Evolutionary conservation across 1,140 invertebrate genomes (phyloP), one percentile per base, ranked within the genome.

Genomic region (Brachionus asplanchnoidis): DNA sequence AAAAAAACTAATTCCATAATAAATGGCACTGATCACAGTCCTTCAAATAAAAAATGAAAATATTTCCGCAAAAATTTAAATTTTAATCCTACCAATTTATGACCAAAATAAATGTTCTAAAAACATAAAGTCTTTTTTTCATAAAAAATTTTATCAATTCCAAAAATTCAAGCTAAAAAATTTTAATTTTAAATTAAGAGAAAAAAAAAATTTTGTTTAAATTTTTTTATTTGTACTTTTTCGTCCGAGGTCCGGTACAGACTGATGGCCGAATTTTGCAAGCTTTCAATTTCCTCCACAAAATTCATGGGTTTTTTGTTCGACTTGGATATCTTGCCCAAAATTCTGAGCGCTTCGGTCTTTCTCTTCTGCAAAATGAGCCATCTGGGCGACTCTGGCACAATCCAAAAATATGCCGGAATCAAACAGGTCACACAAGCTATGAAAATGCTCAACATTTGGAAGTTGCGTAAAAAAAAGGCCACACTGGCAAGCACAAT

Each of bases 361-460:
- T 60, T 46, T 82, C 17, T 40, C 40, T 46, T 23, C 17, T 82
- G 32, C 12, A 44, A 44, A 17, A 82, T 82, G 17, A 82, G 42
- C 79, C 79, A 82, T 46, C 79, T 42, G n/a, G 79, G 79, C 17
- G 79, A 82, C 17, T 82, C 79, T 8, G 79, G 79, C 42, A 82
- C 79, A 28, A 82, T 60, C 53, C 53, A 60, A 60, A 60, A 60
- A 60, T 40, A 60, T 3, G 53, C 23, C 53, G 53, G 53, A 20
- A 60, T 60, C 53, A 60, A 60, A 26, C 53, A 60, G 9, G 53
- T 60, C n/a, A 60, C 53, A 60, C 53, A 60, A 11, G 53, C 53
- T 8, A 60, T 60, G 53, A 60, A 60, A 9, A 60, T 20, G 17
- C 53, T 42, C 17, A 82, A 68, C 17, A 65, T 17, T 42, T 44